Conservation (phyloP, 1,140 invertebrate species). For the Chionoecetes opilio region DNA sequence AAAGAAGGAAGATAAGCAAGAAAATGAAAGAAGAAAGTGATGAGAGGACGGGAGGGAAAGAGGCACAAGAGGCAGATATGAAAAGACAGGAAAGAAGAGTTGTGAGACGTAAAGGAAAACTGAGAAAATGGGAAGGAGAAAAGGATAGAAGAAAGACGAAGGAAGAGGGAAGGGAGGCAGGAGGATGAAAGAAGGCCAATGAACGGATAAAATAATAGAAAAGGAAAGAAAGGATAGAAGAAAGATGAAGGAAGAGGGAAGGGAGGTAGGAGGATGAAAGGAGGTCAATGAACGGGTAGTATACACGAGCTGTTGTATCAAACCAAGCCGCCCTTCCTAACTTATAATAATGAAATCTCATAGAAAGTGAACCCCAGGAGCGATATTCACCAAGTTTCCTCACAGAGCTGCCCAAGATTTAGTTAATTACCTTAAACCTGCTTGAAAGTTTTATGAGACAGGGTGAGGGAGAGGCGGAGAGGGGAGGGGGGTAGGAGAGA, state of each 20-base stretch:
- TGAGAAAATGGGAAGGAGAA: not conserved
- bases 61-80: no score
- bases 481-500: not conserved
- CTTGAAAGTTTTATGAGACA: constrained; percentile 48
- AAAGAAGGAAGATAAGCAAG: no score
- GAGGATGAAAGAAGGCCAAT: not conserved
- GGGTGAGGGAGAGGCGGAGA: not conserved
- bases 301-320: not conserved
- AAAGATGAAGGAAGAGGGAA: not conserved
- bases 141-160: not conserved
- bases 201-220: not conserved
- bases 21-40: no score
- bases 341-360: constrained; percentile 54
- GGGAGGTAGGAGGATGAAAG: not conserved
- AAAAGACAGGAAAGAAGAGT: not conserved
- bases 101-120: not conserved
- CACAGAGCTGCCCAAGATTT: constrained; percentile 46
- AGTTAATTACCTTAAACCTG: constrained; percentile 59
- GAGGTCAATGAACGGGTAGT: not conserved
- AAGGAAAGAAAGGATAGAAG: not conserved
- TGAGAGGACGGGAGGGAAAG: no score
- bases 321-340: not conserved
- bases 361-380: constrained; percentile 35
- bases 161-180: not conserved
- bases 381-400: constrained; percentile 54